Conservation (phyloP, 2,797 vertebrate species). For the Sus cebifrons region DNA sequence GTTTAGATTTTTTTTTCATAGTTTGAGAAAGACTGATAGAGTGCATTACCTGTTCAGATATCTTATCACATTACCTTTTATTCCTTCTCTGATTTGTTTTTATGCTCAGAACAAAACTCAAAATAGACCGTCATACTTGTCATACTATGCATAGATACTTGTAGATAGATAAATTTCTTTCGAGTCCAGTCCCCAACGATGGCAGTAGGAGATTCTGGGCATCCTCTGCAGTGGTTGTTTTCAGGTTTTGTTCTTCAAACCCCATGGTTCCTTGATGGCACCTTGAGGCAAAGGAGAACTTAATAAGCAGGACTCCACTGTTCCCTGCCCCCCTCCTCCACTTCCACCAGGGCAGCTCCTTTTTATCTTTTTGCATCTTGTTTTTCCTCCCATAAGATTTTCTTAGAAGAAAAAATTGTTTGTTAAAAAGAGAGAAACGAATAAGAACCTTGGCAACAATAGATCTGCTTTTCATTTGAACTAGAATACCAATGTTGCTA, state of each 20-base stretch:
- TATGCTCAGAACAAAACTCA: constrained; percentile 50
- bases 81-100: constrained; percentile 15
- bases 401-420: not conserved
- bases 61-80: not conserved
- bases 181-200: not conserved
- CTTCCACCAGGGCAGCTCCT: not conserved
- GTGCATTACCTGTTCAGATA: not conserved
- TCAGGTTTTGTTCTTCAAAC: not conserved
- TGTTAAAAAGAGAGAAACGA: constrained; percentile 2
- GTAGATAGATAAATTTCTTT: constrained; percentile 31
- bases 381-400: not conserved
- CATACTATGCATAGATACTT: not conserved
- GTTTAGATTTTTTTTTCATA: constrained; percentile 8
- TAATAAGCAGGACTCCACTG: not conserved
- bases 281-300: not conserved
- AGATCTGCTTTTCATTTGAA: not conserved
- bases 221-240: not conserved
- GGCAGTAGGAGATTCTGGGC: not conserved
- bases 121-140: not conserved
- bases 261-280: not conserved
- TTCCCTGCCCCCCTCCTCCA: not conserved
- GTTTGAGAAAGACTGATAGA: constrained; percentile 20
- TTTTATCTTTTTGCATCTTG: not conserved
- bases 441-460: not conserved
- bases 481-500: not conserved